Base-by-base conservation (phyloP, 2,113 vertebrate genomes). In the Solenodon paradoxus region DNA sequence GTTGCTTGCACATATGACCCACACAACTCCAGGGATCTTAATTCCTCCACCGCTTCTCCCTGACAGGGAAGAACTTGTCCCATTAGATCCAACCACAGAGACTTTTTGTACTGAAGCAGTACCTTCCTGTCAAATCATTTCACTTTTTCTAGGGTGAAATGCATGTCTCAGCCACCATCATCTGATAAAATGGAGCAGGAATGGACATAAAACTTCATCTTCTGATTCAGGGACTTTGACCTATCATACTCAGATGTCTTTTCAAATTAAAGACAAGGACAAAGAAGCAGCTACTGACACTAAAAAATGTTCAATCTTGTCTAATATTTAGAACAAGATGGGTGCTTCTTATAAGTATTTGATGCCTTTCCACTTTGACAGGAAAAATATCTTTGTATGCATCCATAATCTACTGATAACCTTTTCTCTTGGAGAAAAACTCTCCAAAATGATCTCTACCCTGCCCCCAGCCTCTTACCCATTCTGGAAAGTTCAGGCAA, bases 361-460 rank as follows among this genome's bases (percentile, higher is more conserved):
- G 47, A 53, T 45, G 22, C 26, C 28, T 19, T 66, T 71, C 53
- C 77, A 26, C 35, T 78, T 92, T 64, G 9, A 61, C 10, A 32
- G 28, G 7, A 42, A 64, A 64, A 66, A 16, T 16, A 49, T 19
- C 42, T 66, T 80, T 69, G 9, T 3, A 24, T 30, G 9, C 79
- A 96, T 90, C 49, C 49, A 53, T 68, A 72, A 74, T 28, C 32
- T 61, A 78, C 24, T 64, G 15, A 82, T 40, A n/a, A 64, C 82
- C 53, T 77, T 3, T 88, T 68, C 35, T 85, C 40, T 96, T 55
- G 40, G 17, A 92, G 32, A 40, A 11, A 74, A 90, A 72, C 7
- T 81, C 77, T 92, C 59, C 32, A 81, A 83, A 88, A 63, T 53
- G 9, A 64, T 32, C 24, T 32, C 13, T 1, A 24, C 32, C 40